Conservation (phyloP, 1,140 invertebrate species). For the Protaetia brevitarsis region DNA sequence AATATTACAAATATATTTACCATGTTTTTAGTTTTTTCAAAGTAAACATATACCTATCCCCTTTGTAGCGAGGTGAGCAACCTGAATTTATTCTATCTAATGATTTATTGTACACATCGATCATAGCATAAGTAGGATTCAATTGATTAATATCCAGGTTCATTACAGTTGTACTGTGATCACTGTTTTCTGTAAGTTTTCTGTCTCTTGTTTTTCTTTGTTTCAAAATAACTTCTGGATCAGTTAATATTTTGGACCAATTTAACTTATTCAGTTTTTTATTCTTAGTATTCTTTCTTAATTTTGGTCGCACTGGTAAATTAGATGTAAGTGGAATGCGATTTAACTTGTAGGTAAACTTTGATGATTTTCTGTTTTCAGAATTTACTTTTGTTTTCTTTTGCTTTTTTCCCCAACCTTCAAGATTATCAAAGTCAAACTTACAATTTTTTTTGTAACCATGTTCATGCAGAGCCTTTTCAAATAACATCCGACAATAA, state of each 20-base stretch:
- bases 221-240: constrained; percentile 57
- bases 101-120: constrained; percentile 54
- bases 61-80: constrained; percentile 22
- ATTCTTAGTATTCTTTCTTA: constrained; percentile 49
- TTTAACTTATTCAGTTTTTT: constrained; percentile 45
- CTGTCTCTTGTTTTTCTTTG: constrained; percentile 42
- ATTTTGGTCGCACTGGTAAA: constrained; percentile 50
- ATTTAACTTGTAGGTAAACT: constrained; percentile 38
- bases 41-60: constrained; percentile 31
- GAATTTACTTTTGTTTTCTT: constrained; percentile 48
- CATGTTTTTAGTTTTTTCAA: constrained; percentile 7
- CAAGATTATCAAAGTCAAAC: constrained; percentile 54
- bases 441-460: constrained; percentile 52
- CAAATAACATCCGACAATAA: constrained; percentile 59
- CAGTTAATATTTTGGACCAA: constrained; percentile 57
- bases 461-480: constrained; percentile 55
- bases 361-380: constrained; percentile 44
- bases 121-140: constrained; percentile 58
- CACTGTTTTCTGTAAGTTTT: constrained; percentile 43
- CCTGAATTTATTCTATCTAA: constrained; percentile 41
- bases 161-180: constrained; percentile 33
- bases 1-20: constrained; percentile 24
- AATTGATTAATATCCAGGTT: constrained; percentile 49
- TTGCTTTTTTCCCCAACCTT: constrained; percentile 44
- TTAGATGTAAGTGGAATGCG: constrained; percentile 43